phyloP scores from a whole-genome alignment of 2,888 invertebrate genomes.

The Aricia artaxerxes region DNA sequence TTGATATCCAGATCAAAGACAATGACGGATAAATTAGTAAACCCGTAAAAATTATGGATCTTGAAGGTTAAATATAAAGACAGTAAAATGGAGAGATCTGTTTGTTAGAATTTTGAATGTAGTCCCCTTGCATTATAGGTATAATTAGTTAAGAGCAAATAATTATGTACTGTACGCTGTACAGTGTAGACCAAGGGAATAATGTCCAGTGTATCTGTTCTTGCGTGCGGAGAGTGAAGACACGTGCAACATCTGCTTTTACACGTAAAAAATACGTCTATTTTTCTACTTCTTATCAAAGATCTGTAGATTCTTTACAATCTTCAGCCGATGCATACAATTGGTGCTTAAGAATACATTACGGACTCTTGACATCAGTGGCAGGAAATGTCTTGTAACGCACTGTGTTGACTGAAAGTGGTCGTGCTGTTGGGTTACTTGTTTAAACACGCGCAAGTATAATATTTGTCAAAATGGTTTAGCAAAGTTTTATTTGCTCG shows the following conservation, averaged over 20 bases:
- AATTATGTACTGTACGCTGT: too few species aligned
- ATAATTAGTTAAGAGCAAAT: too few species aligned
- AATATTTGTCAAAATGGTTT: slow-evolving; percentile 41
- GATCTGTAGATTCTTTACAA: not conserved
- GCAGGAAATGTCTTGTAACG: slow-evolving; percentile 55
- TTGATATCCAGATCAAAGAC: not conserved
- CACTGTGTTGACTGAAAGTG: slow-evolving; percentile 48
- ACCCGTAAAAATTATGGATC: not conserved
- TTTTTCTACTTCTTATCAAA: not conserved
- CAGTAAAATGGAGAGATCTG: not conserved
- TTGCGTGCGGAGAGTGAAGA: too few species aligned
- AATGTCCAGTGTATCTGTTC: too few species aligned
- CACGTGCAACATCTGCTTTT: too few species aligned
- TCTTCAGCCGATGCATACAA: not conserved
- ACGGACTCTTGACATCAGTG: slow-evolving; percentile 54
- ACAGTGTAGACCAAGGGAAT: too few species aligned
- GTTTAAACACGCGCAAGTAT: slow-evolving; percentile 41
- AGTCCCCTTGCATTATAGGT: too few species aligned
- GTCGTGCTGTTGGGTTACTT: slow-evolving; percentile 44
- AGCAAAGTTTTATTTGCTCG: slow-evolving; percentile 34
- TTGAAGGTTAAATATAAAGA: not conserved
- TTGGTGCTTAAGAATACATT: slow-evolving; percentile 43
- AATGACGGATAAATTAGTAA: not conserved
- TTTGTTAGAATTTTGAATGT: too few species aligned
- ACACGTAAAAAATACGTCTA: not conserved